These are phyloP conservation scores for Telmatherina bonti DNA, from an alignment of 2,797 vertebrate species.

Conservation along the genomic window DNA sequence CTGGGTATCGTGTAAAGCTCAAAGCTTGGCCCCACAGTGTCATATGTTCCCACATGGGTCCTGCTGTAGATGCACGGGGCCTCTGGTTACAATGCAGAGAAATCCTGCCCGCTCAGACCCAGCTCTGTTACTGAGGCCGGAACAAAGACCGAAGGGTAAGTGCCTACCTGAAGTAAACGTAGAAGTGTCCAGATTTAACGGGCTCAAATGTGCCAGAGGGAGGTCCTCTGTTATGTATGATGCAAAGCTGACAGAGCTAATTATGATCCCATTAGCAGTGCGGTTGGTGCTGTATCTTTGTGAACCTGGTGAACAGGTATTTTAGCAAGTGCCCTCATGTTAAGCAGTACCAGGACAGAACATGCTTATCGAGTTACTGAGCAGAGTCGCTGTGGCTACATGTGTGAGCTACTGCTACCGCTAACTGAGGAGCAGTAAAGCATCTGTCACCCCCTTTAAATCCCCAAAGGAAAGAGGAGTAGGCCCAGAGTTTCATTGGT, in stretches of 20 bases:
- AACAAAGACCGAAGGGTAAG: slow-evolving; percentile 68
- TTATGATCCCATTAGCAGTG: slow-evolving; percentile 61
- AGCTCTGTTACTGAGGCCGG: slow-evolving; percentile 71
- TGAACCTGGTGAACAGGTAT: slow-evolving; percentile 54
- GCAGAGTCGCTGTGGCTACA: slow-evolving; percentile 16
- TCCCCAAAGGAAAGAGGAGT: slow-evolving; percentile 60
- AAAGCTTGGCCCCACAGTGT: slow-evolving; percentile 65
- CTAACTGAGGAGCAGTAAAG: slow-evolving; percentile 50
- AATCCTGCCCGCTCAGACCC: slow-evolving; percentile 71
- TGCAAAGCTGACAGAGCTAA: slow-evolving; percentile 60
- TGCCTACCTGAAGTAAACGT: slow-evolving; percentile 61
- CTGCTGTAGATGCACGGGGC: slow-evolving; percentile 62
- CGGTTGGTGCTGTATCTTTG: slow-evolving; percentile 32
- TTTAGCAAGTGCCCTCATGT: slow-evolving; percentile 49
- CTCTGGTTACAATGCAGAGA: slow-evolving; percentile 80
- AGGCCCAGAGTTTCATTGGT: slow-evolving; percentile 46
- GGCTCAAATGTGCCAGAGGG: slow-evolving; percentile 57
- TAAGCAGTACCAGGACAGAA: slow-evolving; percentile 45
- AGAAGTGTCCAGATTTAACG: slow-evolving; percentile 73
- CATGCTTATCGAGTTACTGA: slow-evolving; percentile 60
- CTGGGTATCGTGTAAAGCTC: slow-evolving; percentile 85
- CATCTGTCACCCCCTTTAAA: slow-evolving; percentile 68
- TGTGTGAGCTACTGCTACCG: slow-evolving; percentile 39
- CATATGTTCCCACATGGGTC: slow-evolving; percentile 64
- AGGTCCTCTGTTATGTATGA: slow-evolving; percentile 61